phyloP scores from a whole-genome alignment of 2,888 invertebrate genomes.

The Drosophila helvetica region DNA sequence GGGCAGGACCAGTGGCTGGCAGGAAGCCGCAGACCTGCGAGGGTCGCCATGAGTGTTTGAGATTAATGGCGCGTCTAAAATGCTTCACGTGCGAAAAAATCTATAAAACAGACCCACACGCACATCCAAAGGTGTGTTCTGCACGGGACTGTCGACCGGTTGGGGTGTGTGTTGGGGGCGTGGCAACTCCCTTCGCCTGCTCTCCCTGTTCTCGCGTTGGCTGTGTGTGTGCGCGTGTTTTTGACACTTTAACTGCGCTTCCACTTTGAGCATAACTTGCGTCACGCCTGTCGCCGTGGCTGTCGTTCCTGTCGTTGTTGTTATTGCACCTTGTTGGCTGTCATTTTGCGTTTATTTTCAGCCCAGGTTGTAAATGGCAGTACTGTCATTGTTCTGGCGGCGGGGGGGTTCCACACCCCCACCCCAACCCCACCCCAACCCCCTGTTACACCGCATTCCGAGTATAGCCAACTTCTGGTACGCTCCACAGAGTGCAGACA shows the following conservation, averaged over 20 bases:
- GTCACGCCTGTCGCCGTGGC: slow-evolving; percentile 37
- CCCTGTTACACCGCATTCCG: neutral
- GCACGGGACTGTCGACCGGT: slow-evolving; percentile 2
- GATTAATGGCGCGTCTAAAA: slow-evolving; percentile 71
- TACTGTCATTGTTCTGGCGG: slow-evolving; percentile 54
- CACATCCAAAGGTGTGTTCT: slow-evolving; percentile 35
- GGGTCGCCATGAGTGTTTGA: slow-evolving; percentile 55
- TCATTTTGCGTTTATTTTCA: slow-evolving; percentile 61
- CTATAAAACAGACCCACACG: slow-evolving; percentile 42
- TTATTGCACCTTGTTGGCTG: slow-evolving; percentile 56
- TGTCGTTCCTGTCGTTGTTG: slow-evolving; percentile 33
- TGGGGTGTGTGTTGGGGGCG: slow-evolving; percentile 3
- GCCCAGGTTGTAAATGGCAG: slow-evolving; percentile 58
- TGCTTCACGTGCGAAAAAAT: slow-evolving; percentile 55
- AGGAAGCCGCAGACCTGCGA: slow-evolving; percentile 31
- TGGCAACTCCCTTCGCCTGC: neutral
- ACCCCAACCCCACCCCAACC: no score
- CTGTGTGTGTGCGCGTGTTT: slow-evolving; percentile 56
- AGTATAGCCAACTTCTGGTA: neutral
- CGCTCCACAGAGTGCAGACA: slow-evolving; percentile 5
- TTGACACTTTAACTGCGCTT: slow-evolving; percentile 71
- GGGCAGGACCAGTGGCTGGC: neutral
- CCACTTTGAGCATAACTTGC: slow-evolving; percentile 54
- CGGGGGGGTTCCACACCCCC: slow-evolving; percentile 11
- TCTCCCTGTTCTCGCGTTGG: no score